These are phyloP conservation scores for Neosilurus hyrtlii DNA, from an alignment of 2,797 vertebrate genomes.

Conservation along the genomic window DNA sequence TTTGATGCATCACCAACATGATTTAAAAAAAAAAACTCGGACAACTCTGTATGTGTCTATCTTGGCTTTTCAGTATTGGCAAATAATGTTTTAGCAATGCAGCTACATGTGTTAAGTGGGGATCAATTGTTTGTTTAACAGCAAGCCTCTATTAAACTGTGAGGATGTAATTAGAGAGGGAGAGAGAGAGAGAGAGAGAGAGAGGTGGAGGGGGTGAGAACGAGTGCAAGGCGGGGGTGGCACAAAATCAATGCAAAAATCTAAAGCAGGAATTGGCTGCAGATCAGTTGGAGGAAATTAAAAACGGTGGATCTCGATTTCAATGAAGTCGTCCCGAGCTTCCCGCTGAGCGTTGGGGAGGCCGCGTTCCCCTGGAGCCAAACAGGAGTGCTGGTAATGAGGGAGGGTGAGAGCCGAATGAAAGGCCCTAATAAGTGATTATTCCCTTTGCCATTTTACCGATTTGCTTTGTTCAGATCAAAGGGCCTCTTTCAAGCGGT, in stretches of 20 bases:
- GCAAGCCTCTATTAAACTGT: slow-evolving; percentile 79
- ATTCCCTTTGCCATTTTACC: slow-evolving; percentile 74
- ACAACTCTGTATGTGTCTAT: slow-evolving; percentile 55
- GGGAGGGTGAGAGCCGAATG: slow-evolving; percentile 65
- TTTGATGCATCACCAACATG: slow-evolving; percentile 54
- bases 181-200: slow-evolving; percentile 14
- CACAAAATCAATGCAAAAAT: slow-evolving; percentile 77
- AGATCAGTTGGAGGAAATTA: slow-evolving; percentile 73
- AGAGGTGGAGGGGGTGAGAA: slow-evolving; percentile 55
- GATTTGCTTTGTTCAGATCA: slow-evolving; percentile 76
- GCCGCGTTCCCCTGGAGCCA: slow-evolving; percentile 70
- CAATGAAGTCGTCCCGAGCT: slow-evolving; percentile 68
- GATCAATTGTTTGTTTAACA: slow-evolving; percentile 85
- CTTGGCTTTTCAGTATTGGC: slow-evolving; percentile 87
- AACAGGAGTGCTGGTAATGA: slow-evolving; percentile 73
- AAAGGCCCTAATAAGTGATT: slow-evolving; percentile 75
- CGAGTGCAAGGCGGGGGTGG: slow-evolving; percentile 51
- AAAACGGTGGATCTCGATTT: slow-evolving; percentile 73
- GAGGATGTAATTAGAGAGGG: slow-evolving; percentile 81
- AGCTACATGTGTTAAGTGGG: slow-evolving; percentile 79
- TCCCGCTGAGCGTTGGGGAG: slow-evolving; percentile 71
- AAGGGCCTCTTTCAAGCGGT: slow-evolving; percentile 70
- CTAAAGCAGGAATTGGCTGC: slow-evolving; percentile 68
- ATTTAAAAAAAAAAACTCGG: neutral
- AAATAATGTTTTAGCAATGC: slow-evolving; percentile 85